Evolutionary conservation across 35 echinoderm and acorn worm genomes (phyloP).

Genomic region (Holothuria glaberrima): DNA sequence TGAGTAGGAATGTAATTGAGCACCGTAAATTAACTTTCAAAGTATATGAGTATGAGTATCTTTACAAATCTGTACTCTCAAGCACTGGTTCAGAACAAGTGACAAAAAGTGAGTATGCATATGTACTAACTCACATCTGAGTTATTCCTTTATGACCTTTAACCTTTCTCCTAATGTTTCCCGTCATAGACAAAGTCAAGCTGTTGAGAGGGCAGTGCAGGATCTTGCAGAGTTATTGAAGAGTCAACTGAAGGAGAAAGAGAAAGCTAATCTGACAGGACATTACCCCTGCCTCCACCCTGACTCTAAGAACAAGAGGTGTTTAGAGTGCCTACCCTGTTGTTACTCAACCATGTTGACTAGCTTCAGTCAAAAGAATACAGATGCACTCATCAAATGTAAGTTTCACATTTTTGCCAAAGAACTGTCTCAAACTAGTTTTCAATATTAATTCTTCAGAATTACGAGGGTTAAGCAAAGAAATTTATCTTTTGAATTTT

Average conservation of each 20-base stretch:
- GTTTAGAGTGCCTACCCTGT: slow-evolving; percentile 93
- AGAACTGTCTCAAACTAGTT: too few species aligned
- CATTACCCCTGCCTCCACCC: slow-evolving; percentile 93
- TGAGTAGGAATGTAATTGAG: too few species aligned
- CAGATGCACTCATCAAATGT: slow-evolving; percentile 98
- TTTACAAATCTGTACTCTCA: too few species aligned
- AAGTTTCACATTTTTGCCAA: slow-evolving; percentile 34
- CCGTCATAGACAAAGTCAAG: slow-evolving; percentile 82
- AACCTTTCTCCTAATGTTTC: too few species aligned
- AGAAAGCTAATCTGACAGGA: slow-evolving; percentile 73
- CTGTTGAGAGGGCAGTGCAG: slow-evolving; percentile 89
- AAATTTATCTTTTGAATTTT: not conserved
- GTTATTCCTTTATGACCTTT: too few species aligned
- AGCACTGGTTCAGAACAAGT: too few species aligned
- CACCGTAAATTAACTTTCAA: too few species aligned
- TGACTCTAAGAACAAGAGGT: slow-evolving; percentile 95
- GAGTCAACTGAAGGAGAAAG: slow-evolving; percentile 73
- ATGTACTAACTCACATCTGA: too few species aligned
- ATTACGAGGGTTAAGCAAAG: not conserved
- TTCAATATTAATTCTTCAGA: too few species aligned
- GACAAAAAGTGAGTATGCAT: too few species aligned
- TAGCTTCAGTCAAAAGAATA: slow-evolving; percentile 95
- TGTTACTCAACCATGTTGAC: slow-evolving; percentile 92
- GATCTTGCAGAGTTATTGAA: slow-evolving; percentile 84
- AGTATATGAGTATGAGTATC: too few species aligned